These are phyloP conservation scores for Eira barbara DNA, from an alignment of 2,113 vertebrate species.

Conservation along the genomic window DNA sequence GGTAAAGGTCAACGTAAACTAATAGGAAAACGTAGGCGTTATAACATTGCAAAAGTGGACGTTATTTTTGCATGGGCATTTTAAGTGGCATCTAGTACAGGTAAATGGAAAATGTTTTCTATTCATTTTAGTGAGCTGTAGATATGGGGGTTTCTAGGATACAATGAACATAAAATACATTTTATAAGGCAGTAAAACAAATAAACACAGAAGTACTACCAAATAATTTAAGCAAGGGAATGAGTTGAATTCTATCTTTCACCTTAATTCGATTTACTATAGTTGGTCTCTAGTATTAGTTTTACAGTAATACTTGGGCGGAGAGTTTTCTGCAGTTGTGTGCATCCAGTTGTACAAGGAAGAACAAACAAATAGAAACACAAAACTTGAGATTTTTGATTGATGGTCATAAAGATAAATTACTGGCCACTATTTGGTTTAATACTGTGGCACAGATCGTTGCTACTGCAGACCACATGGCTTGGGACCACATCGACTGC, in stretches of 20 bases:
- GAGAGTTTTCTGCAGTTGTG: not conserved
- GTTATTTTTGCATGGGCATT: not conserved
- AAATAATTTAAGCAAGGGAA: conserved; percentile 12
- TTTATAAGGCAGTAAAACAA: not conserved
- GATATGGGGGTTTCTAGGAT: not conserved
- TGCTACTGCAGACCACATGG: too few relatives aligned
- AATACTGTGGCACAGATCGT: not conserved
- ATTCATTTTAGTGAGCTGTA: not conserved
- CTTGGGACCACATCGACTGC: not conserved
- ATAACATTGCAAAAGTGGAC: not conserved
- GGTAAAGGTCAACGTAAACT: not conserved
- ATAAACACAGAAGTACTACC: not conserved
- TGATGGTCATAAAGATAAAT: not conserved
- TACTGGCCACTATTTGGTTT: not conserved
- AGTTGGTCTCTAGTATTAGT: not conserved
- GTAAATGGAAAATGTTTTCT: not conserved
- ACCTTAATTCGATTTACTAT: not conserved
- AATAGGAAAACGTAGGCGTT: not conserved
- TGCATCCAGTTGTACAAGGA: not conserved
- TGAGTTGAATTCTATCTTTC: not conserved
- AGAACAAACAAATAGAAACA: not conserved
- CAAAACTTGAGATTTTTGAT: conserved; percentile 2
- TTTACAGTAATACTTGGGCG: not conserved
- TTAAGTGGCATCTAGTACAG: not conserved
- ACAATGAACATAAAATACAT: not conserved